Base-by-base conservation (phyloP, 2,113 vertebrate genomes). In the Lampris incognitus region DNA sequence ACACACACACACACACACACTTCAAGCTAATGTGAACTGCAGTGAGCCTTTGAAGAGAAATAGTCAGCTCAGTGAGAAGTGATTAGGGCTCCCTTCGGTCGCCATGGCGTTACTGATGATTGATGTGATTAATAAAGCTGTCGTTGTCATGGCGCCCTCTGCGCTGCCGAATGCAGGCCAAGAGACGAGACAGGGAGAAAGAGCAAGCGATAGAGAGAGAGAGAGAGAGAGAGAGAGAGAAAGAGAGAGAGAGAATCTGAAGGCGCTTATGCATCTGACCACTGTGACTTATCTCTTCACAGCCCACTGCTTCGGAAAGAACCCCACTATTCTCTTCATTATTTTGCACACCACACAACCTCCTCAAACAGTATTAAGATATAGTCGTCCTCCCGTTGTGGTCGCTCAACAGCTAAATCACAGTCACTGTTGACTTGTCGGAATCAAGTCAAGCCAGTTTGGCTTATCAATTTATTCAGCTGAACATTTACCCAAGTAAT, bases 61-160 rank as follows among this genome's bases (percentile, higher is more conserved):
- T 76, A 54, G 84, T 88, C 78, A 57, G 76, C 82, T 85, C 44
- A 50, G 79, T 70, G 82, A 88, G 83, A 88, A 77, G 85, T 66
- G 86, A 91, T 90, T 89, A 86, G 71, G 79, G 87, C 81, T 89
- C 89, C 87, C 91, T 80, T 83, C 76, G 74, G 91, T 89, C 52
- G 65, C 74, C 68, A 78, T 87, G 87, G 88, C 79, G 80, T 90
- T 89, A 87, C 84, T 13, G 76, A 92, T 94, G 93, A 94, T 93
- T 91, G 92, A 94, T 94, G 91, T 91, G 90, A 92, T 93, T 94
- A 94, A 93, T 94, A 94, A 93, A 94, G 78, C 85, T 81, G 83
- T 73, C 59, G 44, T 91, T 86, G 90, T 90, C 90, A 88, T 90
- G 88, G 88, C 77, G 64, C 79, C 85, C 82, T 86, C 83, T 65